Evolutionary conservation across 2,113 vertebrate genomes (phyloP), one percentile per base, ranked within the genome.

Genomic region (Anoura caudifer): DNA sequence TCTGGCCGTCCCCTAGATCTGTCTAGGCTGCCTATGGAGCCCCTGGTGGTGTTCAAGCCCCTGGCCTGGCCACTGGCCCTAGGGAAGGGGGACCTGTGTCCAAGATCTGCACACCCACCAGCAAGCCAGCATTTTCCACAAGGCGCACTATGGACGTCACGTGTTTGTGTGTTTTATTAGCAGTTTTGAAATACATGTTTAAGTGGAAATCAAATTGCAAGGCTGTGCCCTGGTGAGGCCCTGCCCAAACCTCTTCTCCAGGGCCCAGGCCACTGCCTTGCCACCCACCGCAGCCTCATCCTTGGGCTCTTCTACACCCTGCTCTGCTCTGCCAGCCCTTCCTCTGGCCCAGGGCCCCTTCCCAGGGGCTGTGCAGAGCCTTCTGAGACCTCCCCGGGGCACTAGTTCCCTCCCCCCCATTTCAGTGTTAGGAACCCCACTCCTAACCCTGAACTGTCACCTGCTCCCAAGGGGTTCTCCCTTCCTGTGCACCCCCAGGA

Each of bases 231-330:
- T 0, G 0, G 45, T n/a, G 43, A 24, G 5, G 17, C 67, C 19
- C 69, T 52, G 31, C 47, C 41, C 22, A 5, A 16, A 31, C 11
- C 56, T 17, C 24, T 63, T 80, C 38, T 26, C 24, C 10, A 14
- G n/a, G 2, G 4, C 20, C 3, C 45, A 56, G 45, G 47, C 69
- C 3, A 2, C 24, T 26, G 83, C 41, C 28, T 8, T 65, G 14
- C 36, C 47, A 0, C 26, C 41, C 4, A 4, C 31, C 1, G 5
- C 38, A 3, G 36, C 33, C 77, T 43, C 33, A 15, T 16, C n/a
- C 52, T 5, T 4, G 0, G 10, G 17, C 43, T 33, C 19, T 3
- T 41, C 72, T 38, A 2, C 0, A 17, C 56, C 14, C 45, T 41
- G 20, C 45, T 85, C 54, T 36, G 14, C 50, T 22, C 3, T 0